Evolutionary conservation across 2,888 invertebrate genomes (phyloP).

Genomic region (Adelognathus sp.): DNA sequence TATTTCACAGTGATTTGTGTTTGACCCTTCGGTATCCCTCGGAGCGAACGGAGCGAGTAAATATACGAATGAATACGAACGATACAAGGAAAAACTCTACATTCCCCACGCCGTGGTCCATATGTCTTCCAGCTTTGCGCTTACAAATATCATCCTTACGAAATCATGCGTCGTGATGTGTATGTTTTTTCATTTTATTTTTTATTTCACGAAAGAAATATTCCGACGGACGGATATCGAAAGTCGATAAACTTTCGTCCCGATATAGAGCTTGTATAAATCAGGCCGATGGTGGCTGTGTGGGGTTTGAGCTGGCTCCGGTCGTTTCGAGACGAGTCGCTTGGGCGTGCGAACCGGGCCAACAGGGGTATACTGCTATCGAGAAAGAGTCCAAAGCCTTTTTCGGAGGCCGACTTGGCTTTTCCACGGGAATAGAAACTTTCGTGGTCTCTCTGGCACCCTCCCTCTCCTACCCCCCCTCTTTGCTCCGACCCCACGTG

Average conservation of each 20-base stretch:
- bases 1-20: too few species aligned
- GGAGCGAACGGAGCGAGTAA: too few species aligned
- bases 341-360: constrained; percentile 56
- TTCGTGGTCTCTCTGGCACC: constrained; percentile 19
- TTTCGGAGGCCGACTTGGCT: constrained; percentile 52
- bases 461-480: constrained; percentile 3
- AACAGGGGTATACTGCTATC: constrained; percentile 56
- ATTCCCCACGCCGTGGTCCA: constrained; percentile 7
- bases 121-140: constrained; percentile 41
- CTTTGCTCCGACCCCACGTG: constrained; percentile 48
- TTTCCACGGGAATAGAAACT: constrained; percentile 57
- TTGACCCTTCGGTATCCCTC: too few species aligned
- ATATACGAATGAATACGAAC: too few species aligned
- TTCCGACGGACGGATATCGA: constrained; percentile 52
- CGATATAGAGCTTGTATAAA: constrained; percentile 37
- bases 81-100: constrained; percentile 9
- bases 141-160: constrained; percentile 52
- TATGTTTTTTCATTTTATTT: not conserved
- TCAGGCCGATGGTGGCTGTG: constrained; percentile 21
- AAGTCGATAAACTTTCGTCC: constrained; percentile 60
- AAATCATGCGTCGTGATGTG: constrained; percentile 55
- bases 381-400: constrained; percentile 50
- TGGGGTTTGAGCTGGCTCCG: constrained; percentile 17
- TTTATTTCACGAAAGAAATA: constrained; percentile 48
- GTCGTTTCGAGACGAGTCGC: constrained; percentile 45